Base-by-base conservation (phyloP, 2,113 vertebrate genomes). In the Benitochromis conjunctus region DNA sequence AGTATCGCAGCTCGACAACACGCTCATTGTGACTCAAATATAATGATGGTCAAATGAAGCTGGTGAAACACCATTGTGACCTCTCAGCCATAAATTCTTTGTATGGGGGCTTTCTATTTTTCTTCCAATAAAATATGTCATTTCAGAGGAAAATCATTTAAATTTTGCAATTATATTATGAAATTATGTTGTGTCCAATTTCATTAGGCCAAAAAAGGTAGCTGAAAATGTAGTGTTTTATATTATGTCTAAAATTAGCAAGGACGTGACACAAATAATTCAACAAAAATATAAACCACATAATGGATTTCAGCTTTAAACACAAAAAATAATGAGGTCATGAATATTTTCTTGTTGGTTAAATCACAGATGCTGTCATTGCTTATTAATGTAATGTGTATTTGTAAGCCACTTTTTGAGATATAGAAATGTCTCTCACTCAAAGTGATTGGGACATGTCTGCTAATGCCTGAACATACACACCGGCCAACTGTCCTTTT, bases 171-270 rank as follows among this genome's bases (percentile, higher is more conserved):
- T 64, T 38, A 36, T 38, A n/a, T 38, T n/a, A 64, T n/a, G n/a
- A 41, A 69, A 46, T 7, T 1, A 1, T 10, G 21, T 16, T 26
- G 64, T 0, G 13, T 1, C 7, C 0, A 26, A 0, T 71, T 48
- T 29, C 14, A 74, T 48, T 74, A 0, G 34, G 1, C 11, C 34
- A 66, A 66, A 66, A 41, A 66, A 13, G 46, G 0, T 29, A 74
- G 38, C 34, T 71, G 18, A 74, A 74, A 11, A 18, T 4, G 16
- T 11, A 48, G 46, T 2, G 5, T 74, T 74, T 18, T 18, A 7
- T 29, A 0, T 48, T 74, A 1, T 14, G 13, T 74, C 13, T 48
- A 18, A 48, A 74, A 19, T 74, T 0, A 48, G 2, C 24, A 29
- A 21, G 19, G 41, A 74, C 9, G 66, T 18, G 3, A 16, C 21